Evolutionary conservation across 2,888 invertebrate species (phyloP), one percentile per base, ranked within the genome.

Genomic region (Lasiommata megera): DNA sequence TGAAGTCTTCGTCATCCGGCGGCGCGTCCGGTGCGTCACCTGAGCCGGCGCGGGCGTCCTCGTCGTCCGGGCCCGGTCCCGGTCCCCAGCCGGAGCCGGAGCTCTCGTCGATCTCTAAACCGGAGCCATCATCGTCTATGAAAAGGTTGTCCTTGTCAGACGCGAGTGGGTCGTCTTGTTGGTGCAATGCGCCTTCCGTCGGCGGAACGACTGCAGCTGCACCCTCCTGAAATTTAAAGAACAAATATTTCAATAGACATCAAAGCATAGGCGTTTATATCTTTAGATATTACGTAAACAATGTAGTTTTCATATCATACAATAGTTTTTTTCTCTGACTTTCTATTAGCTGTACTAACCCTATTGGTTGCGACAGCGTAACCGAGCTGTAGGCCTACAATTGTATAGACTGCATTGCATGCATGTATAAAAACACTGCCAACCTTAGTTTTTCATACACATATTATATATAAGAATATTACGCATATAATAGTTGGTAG

Each of bases 41-140:
- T 86, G 85, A 83, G 69, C 88, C 88, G 18, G 58, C 57, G 66
- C 84, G 82, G 65, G 76, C 82, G 86, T 88, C 96, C 78, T 96
- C 96, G 92, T 96, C 96, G 92, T 95, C 95, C 64, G 95, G 94
- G 67, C 96, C 88, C 56, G 88, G 86, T 60, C 96, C 89, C 60
- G 88, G 82, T 66, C 89, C 96, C 90, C 93, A 94, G 66, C 96
- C 96, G 80, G 96, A 96, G 73, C 96, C 96, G 77, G 96, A 96
- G 77, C 95, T 95, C 91, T 96, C 96, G 87, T 96, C 96, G 83
- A 94, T 81, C 79, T 92, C 93, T 91, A 95, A 93, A 79, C 96
- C 96, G 73, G 94, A 92, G 73, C 92, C 93, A 74, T 95, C 95
- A 84, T 95, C 95, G 88, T 95, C 95, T 79, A 95, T 93, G 87